phyloP scores from a whole-genome alignment of 2,113 vertebrate species.

The Lipophrys pholis region DNA sequence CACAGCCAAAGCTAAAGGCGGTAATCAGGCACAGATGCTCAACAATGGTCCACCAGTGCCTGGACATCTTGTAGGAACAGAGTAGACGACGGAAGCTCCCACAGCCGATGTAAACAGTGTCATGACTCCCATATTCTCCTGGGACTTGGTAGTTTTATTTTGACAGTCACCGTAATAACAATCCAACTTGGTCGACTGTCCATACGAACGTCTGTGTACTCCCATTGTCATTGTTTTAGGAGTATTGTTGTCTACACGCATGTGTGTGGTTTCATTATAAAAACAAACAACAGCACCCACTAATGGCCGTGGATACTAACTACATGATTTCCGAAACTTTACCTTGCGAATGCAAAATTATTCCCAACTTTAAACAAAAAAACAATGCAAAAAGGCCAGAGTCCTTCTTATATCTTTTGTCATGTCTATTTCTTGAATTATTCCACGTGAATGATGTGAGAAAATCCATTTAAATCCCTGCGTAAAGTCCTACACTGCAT shows the following conservation, averaged over 20 bases:
- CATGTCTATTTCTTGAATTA: background rate
- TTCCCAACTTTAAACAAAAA: no score
- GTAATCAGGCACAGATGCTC: slow-evolving; percentile 28
- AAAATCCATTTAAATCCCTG: background rate
- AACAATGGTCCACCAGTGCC: background rate
- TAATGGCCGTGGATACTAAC: no score
- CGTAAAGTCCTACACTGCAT: background rate
- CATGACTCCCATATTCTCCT: background rate
- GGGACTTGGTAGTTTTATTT: no score
- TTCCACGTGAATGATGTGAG: slow-evolving; percentile 4
- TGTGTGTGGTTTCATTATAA: background rate
- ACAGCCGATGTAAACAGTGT: background rate
- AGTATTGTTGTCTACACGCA: background rate
- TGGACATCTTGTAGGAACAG: background rate
- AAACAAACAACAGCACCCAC: no score
- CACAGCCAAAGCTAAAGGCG: slow-evolving; percentile 24
- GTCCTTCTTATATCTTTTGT: background rate
- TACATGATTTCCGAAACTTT: no score
- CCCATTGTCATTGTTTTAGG: no score
- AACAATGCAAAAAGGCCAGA: no score
- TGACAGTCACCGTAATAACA: no score
- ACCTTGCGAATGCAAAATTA: no score
- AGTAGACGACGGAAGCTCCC: no score
- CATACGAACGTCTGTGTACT: no score
- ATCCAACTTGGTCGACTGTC: no score